A percentile compares a stretch with the other conserved stretches of the same genome.
These are phyloP conservation scores for Geotrypetes seraphini DNA, from an alignment of 2,797 vertebrate genomes.

Conservation along the genomic window DNA sequence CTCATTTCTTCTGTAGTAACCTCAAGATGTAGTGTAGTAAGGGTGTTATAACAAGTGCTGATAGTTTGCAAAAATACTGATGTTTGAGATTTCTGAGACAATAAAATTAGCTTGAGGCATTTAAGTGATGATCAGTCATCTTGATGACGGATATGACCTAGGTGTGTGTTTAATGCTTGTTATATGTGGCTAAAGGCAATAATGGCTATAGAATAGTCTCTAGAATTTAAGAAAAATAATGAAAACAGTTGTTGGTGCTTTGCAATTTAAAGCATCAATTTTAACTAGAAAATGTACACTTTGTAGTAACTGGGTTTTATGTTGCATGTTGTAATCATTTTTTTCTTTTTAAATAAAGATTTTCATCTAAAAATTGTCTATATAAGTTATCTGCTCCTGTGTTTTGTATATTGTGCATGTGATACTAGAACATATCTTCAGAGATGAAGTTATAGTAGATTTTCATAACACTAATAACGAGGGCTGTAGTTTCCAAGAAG, in stretches of 20 bases:
- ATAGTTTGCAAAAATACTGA: constrained; percentile 74
- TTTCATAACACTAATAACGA: too few relatives aligned
- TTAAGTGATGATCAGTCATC: constrained; percentile 57
- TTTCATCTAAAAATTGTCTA: too few relatives aligned
- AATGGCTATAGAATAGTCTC: constrained; percentile 29
- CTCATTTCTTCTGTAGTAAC: constrained; percentile 77
- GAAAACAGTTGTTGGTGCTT: neutral
- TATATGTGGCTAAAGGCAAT: constrained; percentile 42
- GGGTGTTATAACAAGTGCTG: constrained; percentile 79
- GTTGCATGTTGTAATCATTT: too few relatives aligned
- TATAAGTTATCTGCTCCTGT: too few relatives aligned
- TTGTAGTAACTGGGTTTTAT: too few relatives aligned
- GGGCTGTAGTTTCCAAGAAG: constrained; percentile 52
- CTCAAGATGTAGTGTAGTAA: constrained; percentile 74
- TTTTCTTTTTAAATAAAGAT: too few relatives aligned
- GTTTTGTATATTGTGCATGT: constrained; percentile 9
- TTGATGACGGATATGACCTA: constrained; percentile 56
- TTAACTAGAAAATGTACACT: too few relatives aligned
- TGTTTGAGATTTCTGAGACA: constrained; percentile 61
- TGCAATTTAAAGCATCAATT: too few relatives aligned
- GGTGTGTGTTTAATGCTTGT: constrained; percentile 32
- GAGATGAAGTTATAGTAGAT: too few relatives aligned
- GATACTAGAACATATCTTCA: too few relatives aligned
- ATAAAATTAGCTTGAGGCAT: constrained; percentile 52
- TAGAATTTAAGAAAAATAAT: constrained; percentile 26